phyloP scores from a whole-genome alignment of 2,113 vertebrate species.

The Gallinago paraguaiae region DNA sequence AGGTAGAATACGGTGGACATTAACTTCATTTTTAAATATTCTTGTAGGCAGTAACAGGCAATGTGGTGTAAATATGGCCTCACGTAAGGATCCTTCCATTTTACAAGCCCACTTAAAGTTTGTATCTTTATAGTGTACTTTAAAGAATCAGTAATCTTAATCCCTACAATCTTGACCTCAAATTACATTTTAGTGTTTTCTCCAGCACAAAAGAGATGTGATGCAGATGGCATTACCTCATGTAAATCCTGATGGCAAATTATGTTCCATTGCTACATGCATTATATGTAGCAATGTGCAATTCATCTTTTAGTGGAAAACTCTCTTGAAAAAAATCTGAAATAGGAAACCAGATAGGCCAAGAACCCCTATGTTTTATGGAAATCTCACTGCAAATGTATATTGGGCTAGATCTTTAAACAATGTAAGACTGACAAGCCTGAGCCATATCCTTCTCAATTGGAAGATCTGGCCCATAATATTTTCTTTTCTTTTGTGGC shows the following conservation, averaged over 20 bases:
- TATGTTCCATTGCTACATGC: background rate
- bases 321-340: background rate
- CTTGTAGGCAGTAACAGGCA: background rate
- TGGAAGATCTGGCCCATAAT: background rate
- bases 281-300: background rate
- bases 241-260: background rate
- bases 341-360: background rate
- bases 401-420: background rate
- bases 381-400: background rate
- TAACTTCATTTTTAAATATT: background rate
- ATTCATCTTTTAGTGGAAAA: background rate
- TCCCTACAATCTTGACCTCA: constrained; percentile 6
- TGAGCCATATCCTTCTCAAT: background rate
- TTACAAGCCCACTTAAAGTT: constrained; percentile 43
- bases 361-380: background rate
- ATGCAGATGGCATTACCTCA: constrained; percentile 44
- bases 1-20: background rate
- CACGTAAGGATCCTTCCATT: constrained; percentile 15
- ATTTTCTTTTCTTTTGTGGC: background rate
- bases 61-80: constrained; percentile 22
- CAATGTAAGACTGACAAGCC: background rate
- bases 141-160: constrained; percentile 29
- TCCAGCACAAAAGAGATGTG: background rate
- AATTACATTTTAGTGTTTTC: constrained; percentile 5
- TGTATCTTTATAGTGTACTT: background rate